Conservation (phyloP, 2,113 vertebrate genomes). For the Eurypyga helias region DNA sequence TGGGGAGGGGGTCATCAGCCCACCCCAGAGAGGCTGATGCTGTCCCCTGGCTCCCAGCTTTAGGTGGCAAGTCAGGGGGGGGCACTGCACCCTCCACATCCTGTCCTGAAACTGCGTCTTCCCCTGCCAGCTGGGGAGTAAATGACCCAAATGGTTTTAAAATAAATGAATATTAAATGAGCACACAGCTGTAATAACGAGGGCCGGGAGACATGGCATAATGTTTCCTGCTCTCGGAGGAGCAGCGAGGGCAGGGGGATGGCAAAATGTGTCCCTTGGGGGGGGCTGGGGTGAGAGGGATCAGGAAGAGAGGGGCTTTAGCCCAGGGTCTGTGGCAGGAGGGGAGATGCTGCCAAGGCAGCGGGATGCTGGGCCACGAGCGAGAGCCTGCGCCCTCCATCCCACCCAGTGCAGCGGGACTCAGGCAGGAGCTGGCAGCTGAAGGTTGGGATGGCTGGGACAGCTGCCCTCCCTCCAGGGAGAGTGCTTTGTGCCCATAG, state of each 20-base stretch:
- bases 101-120: background rate
- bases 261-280: rapidly evolving
- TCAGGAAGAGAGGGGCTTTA: background rate
- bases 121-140: background rate
- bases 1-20: background rate
- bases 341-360: background rate
- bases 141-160: background rate
- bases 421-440: too few relatives aligned
- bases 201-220: rapidly evolving
- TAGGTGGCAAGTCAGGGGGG: background rate
- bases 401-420: too few relatives aligned
- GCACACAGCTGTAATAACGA: background rate
- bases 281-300: background rate
- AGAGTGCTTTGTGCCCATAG: background rate
- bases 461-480: background rate
- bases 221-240: background rate
- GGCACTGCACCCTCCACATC: background rate
- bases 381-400: background rate
- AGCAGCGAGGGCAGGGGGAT: rapidly evolving
- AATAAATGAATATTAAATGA: background rate
- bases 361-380: background rate
- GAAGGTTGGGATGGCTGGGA: background rate
- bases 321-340: rapidly evolving
- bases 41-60: background rate
- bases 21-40: rapidly evolving